These are phyloP conservation scores for Empidonax alnorum DNA, from an alignment of 2,113 vertebrate species.

Conservation along the genomic window DNA sequence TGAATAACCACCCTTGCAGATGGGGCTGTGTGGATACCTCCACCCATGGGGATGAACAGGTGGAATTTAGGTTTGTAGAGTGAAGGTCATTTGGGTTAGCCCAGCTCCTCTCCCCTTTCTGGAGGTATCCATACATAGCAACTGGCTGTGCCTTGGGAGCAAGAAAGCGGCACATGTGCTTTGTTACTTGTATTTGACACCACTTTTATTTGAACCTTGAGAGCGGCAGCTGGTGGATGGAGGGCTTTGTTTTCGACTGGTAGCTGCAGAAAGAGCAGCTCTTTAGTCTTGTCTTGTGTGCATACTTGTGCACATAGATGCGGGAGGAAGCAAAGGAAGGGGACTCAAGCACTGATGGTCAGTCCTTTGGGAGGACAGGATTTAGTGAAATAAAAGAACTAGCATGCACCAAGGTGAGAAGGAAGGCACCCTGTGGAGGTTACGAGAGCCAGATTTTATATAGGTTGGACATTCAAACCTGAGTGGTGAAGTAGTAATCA, in stretches of 20 bases:
- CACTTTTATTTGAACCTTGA: not conserved
- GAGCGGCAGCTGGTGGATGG: not conserved
- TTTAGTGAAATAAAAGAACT: not conserved
- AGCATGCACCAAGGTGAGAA: not conserved
- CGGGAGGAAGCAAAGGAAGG: not conserved
- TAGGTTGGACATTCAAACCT: not conserved
- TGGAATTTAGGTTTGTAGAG: not conserved
- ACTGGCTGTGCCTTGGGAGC: not conserved
- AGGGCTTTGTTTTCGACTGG: not conserved
- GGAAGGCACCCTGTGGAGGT: not conserved
- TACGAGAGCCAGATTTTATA: accelerated
- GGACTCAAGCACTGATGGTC: not conserved
- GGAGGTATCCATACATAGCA: not conserved
- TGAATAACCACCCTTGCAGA: not conserved
- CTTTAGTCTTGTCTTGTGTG: not conserved
- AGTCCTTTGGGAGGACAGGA: not conserved
- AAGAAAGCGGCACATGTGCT: not conserved
- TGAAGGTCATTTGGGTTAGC: not conserved
- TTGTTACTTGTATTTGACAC: not conserved
- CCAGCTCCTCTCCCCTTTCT: not conserved
- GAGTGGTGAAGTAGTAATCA: not conserved
- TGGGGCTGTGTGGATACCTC: not conserved
- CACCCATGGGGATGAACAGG: not conserved
- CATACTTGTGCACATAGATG: accelerated
- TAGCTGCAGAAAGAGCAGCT: not conserved